phyloP scores from a whole-genome alignment of 2,113 vertebrate species.

The Amphiprion ocellaris region DNA sequence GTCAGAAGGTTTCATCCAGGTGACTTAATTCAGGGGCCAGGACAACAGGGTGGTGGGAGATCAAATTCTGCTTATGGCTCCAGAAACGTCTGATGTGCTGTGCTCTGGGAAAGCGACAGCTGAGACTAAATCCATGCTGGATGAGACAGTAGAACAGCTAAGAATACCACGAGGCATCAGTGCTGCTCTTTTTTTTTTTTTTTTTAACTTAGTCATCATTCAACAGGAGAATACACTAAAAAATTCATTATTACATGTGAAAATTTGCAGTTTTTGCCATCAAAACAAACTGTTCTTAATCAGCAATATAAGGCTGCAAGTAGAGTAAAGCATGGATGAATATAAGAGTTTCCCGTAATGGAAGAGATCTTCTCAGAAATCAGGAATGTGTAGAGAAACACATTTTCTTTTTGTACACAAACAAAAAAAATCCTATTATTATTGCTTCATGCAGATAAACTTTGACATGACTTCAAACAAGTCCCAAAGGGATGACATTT shows the following conservation, averaged over 20 bases:
- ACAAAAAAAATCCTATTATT: too few species aligned
- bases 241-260: neutral
- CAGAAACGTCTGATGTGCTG: slow-evolving; percentile 51
- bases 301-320: neutral
- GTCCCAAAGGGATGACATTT: too few species aligned
- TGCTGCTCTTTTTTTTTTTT: slow-evolving; percentile 10
- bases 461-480: too few species aligned
- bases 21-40: slow-evolving; percentile 32
- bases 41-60: slow-evolving; percentile 36
- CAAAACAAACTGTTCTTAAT: neutral
- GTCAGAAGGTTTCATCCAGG: neutral
- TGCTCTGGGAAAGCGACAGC: slow-evolving; percentile 45
- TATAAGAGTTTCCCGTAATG: too few species aligned
- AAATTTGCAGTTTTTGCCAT: neutral
- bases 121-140: slow-evolving; percentile 72
- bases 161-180: neutral
- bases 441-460: too few species aligned
- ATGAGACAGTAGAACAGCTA: slow-evolving; percentile 28
- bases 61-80: slow-evolving; percentile 66
- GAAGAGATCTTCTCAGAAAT: too few species aligned
- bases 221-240: neutral
- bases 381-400: too few species aligned
- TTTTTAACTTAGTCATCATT: neutral
- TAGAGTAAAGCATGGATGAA: too few species aligned
- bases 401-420: too few species aligned